Conservation (phyloP, 1,140 invertebrate genomes). For the Idris sp. region DNA sequence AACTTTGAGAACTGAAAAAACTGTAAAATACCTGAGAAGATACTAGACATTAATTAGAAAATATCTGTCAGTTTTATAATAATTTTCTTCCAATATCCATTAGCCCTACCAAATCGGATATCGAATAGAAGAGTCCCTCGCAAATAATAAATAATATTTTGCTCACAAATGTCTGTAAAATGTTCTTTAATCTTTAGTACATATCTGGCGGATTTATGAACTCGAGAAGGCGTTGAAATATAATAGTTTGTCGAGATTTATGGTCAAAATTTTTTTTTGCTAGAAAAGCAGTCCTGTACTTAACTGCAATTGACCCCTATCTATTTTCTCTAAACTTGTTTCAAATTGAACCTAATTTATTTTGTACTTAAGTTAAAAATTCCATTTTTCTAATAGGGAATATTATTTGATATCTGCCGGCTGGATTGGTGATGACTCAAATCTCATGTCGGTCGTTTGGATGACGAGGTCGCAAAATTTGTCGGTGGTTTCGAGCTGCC, state of each 20-base stretch:
- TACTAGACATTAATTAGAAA: conserved; percentile 33
- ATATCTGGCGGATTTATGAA: too few species aligned
- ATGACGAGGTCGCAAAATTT: conserved; percentile 94
- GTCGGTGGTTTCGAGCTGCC: conserved; percentile 88
- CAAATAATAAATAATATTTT: conserved; percentile 2
- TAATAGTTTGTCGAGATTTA: too few species aligned
- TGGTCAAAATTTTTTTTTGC: too few species aligned
- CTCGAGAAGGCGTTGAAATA: too few species aligned
- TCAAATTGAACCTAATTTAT: too few species aligned
- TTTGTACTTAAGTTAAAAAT: too few species aligned
- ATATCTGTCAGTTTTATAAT: conserved; percentile 28
- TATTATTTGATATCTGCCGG: conserved; percentile 93
- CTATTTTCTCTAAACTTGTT: too few species aligned
- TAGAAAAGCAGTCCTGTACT: too few species aligned
- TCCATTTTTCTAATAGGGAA: conserved; percentile 82
- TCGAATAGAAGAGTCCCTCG: conserved; percentile 3
- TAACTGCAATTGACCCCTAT: too few species aligned
- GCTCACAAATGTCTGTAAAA: conserved; percentile 18
- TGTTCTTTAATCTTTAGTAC: too few species aligned
- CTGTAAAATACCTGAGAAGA: background rate
- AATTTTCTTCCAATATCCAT: conserved; percentile 23
- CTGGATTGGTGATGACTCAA: conserved; percentile 87
- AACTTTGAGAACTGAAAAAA: too few species aligned
- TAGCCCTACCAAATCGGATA: background rate
- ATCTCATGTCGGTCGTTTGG: conserved; percentile 91